Percentiles rank a stretch among this genome's conserved stretches.
phyloP scores from a whole-genome alignment of 1,140 invertebrate genomes.

The Habropoda laboriosa region DNA sequence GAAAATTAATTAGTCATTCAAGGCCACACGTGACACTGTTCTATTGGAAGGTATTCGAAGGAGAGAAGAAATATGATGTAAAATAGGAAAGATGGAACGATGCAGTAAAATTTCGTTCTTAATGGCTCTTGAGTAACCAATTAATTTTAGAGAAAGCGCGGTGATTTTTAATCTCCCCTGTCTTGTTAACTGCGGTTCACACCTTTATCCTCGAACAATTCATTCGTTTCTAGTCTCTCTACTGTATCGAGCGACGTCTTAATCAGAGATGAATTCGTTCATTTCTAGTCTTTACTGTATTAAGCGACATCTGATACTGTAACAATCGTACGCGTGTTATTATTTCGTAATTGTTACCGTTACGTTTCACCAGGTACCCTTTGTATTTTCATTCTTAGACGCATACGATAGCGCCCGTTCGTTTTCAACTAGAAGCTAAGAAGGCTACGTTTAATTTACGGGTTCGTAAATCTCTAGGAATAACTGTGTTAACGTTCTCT shows the following conservation, averaged over 20 bases:
- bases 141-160: background rate
- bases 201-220: no score
- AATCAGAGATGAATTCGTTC: background rate
- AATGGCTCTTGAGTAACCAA: background rate
- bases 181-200: no score
- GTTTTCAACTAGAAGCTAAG: background rate
- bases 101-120: background rate
- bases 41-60: no score
- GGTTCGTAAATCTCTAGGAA: background rate
- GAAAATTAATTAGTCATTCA: background rate
- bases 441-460: background rate
- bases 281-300: background rate
- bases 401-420: background rate
- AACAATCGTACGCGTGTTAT: background rate
- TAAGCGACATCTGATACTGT: background rate
- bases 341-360: background rate
- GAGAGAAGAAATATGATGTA: no score
- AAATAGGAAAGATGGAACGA: background rate
- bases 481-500: slow-evolving; percentile 19
- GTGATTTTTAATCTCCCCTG: no score
- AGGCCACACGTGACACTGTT: no score
- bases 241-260: background rate
- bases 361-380: background rate
- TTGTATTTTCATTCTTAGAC: background rate
- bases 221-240: background rate